Base-by-base conservation (phyloP, 1,140 invertebrate genomes). In the Ylistrum balloti region DNA sequence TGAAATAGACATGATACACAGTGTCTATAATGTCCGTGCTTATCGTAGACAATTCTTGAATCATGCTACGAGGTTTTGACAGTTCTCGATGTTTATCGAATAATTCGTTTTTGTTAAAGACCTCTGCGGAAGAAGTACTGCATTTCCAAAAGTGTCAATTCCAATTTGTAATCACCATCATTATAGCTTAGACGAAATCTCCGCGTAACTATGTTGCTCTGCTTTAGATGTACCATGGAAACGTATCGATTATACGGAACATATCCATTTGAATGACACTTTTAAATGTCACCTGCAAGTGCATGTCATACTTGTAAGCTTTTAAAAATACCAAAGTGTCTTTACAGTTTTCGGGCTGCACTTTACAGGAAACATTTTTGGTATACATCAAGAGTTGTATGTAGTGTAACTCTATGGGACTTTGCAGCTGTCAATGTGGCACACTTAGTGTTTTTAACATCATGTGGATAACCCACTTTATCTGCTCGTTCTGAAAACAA, bases 271-370 rank as follows among this genome's bases (percentile, higher is more conserved):
- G 56, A 74, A 74, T 74, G 56, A 17, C 56, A 74, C 1, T 74
- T 74, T 74, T n/a, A 74, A 74, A 74, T 74, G 56, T 74, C 56
- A 28, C 56, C n/a, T 74, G 56, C n/a, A 74, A 74, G 56, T 74
- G 56, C 56, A 28, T 28, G 56, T 74, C 56, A 74, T 74, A 74
- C 56, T 74, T 74, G 1, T 2, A 20, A 48, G 45, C 11, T 48
- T 28, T 74, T 74, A 13, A 28, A 74, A 74, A 74, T 74, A n/a
- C 28, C 56, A 74, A 9, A 45, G 15, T 20, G 45, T 15, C 45
- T 56, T 56, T 7, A 17, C 17, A 74, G 56, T 74, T 74, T 74
- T 74, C 22, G 22, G 56, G n/a, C n/a, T 74, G 56, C 56, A 74
- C 56, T 74, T 74, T 74, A 74, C 1, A 74, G n/a, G 28, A 7